phyloP scores from a whole-genome alignment of 2,888 invertebrate species.

The Leptodirus hochenwartii region DNA sequence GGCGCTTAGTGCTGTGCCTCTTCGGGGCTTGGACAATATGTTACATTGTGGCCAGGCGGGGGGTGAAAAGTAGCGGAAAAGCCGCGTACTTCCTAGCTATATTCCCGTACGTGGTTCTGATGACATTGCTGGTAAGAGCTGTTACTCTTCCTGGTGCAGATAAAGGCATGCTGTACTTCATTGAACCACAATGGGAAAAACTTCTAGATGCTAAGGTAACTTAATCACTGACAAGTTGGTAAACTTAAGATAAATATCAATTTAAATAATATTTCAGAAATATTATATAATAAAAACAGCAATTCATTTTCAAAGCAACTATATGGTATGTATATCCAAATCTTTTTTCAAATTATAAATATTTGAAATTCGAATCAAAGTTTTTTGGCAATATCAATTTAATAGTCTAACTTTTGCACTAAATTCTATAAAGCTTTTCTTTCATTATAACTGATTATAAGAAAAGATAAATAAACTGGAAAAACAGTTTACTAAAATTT shows the following conservation, averaged over 20 bases:
- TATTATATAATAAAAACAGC: no score
- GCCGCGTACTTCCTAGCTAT: conserved; percentile 79
- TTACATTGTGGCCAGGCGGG: conserved; percentile 53
- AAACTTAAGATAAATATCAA: background rate
- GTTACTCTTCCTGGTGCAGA: conserved; percentile 48
- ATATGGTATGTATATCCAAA: no score
- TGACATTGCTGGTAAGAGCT: conserved; percentile 50
- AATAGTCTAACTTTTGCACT: no score
- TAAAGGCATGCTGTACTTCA: conserved; percentile 58
- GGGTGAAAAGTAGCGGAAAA: conserved; percentile 64
- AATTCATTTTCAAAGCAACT: no score
- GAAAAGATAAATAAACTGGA: no score
- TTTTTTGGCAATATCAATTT: no score
- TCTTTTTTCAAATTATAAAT: no score
- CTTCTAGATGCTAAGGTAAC: conserved; percentile 48
- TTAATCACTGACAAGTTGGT: conserved; percentile 8
- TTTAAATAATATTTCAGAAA: background rate
- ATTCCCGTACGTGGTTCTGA: conserved; percentile 64
- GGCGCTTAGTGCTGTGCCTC: conserved; percentile 48
- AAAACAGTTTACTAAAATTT: no score
- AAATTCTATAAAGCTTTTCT: no score
- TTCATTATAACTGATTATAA: no score
- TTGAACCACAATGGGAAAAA: conserved; percentile 61
- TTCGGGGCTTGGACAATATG: conserved; percentile 48
- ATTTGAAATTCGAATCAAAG: no score